Evolutionary conservation across 1,140 invertebrate genomes (phyloP), one percentile per base, ranked within the genome.

Genomic region (Nomia melanderi): DNA sequence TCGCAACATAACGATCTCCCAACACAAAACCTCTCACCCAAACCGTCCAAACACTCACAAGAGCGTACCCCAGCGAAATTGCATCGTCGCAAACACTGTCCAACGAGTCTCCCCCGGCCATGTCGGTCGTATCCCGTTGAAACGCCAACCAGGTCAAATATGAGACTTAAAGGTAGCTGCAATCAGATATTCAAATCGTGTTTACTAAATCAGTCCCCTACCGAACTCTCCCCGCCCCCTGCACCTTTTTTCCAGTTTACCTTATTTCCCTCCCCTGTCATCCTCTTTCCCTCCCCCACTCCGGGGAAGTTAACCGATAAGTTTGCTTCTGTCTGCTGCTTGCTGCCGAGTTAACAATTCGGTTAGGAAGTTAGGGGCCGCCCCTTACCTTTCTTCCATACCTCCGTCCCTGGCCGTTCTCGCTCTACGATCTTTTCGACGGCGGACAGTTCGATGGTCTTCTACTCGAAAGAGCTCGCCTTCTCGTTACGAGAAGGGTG

Each of bases 141-240:
- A n/a, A n/a, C n/a, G n/a, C n/a, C n/a, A n/a, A n/a, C n/a, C n/a
- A n/a, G n/a, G 53, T 11, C 54, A 56, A 62, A 54, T 67, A 66
- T 54, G 74, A 84, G 76, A 57, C 60, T 81, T 63, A 72, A 81
- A 78, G 59, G 62, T 72, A 54, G 56, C 65, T 54, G 17, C 86
- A 89, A 90, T 90, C 85, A 88, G 83, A 88, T 88, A 90, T 90
- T 90, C 79, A 88, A 88, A 90, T 89, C 83, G 86, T 88, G 84
- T 90, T 90, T 90, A 90, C 87, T 78, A 79, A 90, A 90, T 88
- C 80, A 83, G 81, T 57, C 56, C 41, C 67, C 66, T 14, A 14
- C 4, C 4, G 41, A n/a, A n/a, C n/a, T n/a, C 41, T 44, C 14
- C 41, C 41, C 76, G 63, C 54, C 20, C n/a, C 41, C 69, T 25